These are phyloP conservation scores for Rotaria socialis DNA, from an alignment of 2,888 invertebrate genomes.

Conservation along the genomic window DNA sequence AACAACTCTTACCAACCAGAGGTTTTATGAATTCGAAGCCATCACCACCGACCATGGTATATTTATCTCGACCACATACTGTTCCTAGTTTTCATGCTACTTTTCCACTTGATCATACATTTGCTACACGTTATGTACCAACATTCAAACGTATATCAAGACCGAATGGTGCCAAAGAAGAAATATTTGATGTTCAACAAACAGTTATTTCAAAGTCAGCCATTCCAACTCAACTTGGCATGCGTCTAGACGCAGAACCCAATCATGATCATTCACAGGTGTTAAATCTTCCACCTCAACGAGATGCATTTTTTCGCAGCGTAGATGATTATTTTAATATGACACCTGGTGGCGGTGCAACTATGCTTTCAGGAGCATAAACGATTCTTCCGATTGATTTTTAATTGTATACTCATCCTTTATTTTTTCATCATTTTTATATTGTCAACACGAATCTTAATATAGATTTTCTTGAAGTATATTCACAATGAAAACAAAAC, in stretches of 20 bases:
- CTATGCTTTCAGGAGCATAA: background rate
- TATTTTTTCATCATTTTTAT: too few relatives aligned
- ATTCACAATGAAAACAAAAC: too few relatives aligned
- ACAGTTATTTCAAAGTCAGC: background rate
- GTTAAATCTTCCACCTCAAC: background rate
- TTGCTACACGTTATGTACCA: background rate
- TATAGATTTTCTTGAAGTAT: too few relatives aligned
- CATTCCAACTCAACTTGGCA: background rate
- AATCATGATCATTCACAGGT: background rate
- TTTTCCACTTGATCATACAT: background rate
- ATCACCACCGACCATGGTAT: background rate
- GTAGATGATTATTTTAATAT: constrained; percentile 9
- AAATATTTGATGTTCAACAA: too few relatives aligned
- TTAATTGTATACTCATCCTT: too few relatives aligned
- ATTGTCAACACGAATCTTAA: too few relatives aligned
- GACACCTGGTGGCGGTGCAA: background rate
- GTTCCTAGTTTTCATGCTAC: background rate
- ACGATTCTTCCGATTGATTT: background rate
- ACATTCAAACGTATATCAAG: background rate
- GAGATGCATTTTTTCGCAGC: background rate
- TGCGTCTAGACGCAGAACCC: constrained; percentile 6
- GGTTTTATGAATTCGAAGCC: background rate
- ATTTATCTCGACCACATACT: background rate
- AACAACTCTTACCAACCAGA: background rate
- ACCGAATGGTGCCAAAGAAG: background rate